Base-by-base conservation (phyloP, 2,888 invertebrate species). In the Ormyrus nitidulus region DNA sequence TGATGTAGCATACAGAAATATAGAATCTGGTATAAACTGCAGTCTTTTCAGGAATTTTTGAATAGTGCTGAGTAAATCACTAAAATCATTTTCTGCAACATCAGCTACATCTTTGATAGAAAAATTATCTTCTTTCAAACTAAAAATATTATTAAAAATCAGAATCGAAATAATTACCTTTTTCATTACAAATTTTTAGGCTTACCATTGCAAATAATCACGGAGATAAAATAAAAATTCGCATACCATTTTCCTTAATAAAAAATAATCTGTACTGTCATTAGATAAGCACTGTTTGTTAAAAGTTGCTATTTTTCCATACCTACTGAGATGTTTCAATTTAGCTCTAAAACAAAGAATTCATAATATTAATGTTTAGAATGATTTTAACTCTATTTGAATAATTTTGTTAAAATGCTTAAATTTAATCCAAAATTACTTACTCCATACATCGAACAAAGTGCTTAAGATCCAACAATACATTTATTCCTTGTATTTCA, bases 1-100 rank as follows among this genome's bases (percentile, higher is more conserved):
- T 51, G 90, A 90, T 51, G 89, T 85, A 71, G 89, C 88, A 84
- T 91, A 91, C 81, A 90, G 87, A 78, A 91, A 89, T 56, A 90
- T 86, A 46, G 89, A 89, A 81, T 91, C 90, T 58, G 91, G 89
- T 19, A 91, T 86, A 75, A 83, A 82, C 11, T 84, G 85, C 19
- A 91, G 81, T 68, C 86, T 85, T 44, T 71, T 83, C 9, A 88
- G 83, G 66, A 88, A 90, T 71, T 78, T 84, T 5, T 86, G 85
- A 19, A 90, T 77, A 6, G 83, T 81, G 2, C 62, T 49, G n/a
- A 89, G 80, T 56, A 89, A 83, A 62, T 85, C 84, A 49, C 86
- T 84, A 6, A 89, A 83, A 19, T 89, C 85, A 59, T 86, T 84
- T 79, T 87, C 86, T 11, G 88, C 82, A 56, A 87, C 82, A 69